Evolutionary conservation across 2,797 vertebrate genomes (phyloP).

Genomic region (Hippocampus kuda): DNA sequence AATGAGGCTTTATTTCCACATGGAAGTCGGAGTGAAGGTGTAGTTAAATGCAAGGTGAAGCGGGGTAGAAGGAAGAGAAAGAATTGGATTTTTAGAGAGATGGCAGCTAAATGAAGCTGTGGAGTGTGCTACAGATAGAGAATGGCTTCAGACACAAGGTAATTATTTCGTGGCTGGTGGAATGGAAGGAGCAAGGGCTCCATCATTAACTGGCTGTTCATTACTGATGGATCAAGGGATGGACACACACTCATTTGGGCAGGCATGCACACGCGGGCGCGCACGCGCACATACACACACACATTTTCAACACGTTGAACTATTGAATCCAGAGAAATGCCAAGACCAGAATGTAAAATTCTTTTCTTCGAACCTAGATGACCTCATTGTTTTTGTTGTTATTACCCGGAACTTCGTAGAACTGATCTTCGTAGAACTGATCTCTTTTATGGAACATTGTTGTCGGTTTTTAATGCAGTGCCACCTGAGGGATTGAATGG

Average conservation of each 20-base stretch:
- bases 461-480: no score
- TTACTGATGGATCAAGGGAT: slow-evolving; percentile 53
- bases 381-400: no score
- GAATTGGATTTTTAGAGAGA: slow-evolving; percentile 45
- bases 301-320: no score
- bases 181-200: slow-evolving; percentile 58
- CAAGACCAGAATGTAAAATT: slow-evolving; percentile 23
- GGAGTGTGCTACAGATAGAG: slow-evolving; percentile 52
- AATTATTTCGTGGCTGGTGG: slow-evolving; percentile 67
- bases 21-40: slow-evolving; percentile 20
- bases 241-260: slow-evolving; percentile 11
- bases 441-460: no score
- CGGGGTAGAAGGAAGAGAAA: slow-evolving; percentile 17
- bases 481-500: no score
- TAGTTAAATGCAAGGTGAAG: slow-evolving; percentile 21
- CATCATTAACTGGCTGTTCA: slow-evolving; percentile 63
- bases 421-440: no score
- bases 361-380: not conserved
- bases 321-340: not conserved
- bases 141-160: slow-evolving; percentile 64
- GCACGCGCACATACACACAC: not conserved
- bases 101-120: slow-evolving; percentile 63
- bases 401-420: no score
- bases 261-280: not conserved
- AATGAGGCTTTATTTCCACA: slow-evolving; percentile 23